A percentile compares a stretch with the other conserved stretches of the same genome.
Conservation (phyloP, 92 coral and sea anemone genomes). For the Blastomussa wellsi region DNA sequence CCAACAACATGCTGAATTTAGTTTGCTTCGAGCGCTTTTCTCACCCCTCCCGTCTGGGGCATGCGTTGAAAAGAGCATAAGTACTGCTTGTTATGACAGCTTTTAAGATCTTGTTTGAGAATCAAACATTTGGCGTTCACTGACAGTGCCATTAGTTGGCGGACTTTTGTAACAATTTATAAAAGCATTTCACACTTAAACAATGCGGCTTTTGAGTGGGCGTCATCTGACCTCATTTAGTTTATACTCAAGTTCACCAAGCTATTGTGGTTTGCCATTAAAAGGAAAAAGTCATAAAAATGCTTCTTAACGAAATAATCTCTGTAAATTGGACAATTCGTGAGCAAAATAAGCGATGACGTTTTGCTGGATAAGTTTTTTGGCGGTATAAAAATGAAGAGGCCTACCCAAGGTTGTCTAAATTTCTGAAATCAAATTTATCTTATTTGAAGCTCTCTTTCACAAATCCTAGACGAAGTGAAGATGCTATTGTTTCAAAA, state of each 20-base stretch:
- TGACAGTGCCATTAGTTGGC: constrained; percentile 16
- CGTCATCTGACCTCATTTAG: constrained; percentile 6
- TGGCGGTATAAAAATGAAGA: neutral
- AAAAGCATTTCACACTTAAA: constrained; percentile 34
- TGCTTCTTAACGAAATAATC: neutral
- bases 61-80: neutral
- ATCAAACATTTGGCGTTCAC: constrained; percentile 39
- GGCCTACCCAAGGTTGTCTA: neutral
- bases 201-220: constrained; percentile 20
- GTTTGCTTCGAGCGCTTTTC: neutral
- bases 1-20: neutral
- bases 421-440: neutral
- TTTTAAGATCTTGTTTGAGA: constrained; percentile 20
- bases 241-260: neutral
- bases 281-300: neutral
- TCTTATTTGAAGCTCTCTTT: neutral
- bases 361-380: neutral
- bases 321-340: neutral
- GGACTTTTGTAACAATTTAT: constrained; percentile 20
- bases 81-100: constrained; percentile 7
- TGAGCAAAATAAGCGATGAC: neutral
- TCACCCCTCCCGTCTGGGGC: neutral
- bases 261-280: constrained; percentile 4
- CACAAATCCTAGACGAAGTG: neutral
- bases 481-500: constrained; percentile 12